Base-by-base conservation (phyloP, 2,797 vertebrate genomes). In the Enteromius argenteus region DNA sequence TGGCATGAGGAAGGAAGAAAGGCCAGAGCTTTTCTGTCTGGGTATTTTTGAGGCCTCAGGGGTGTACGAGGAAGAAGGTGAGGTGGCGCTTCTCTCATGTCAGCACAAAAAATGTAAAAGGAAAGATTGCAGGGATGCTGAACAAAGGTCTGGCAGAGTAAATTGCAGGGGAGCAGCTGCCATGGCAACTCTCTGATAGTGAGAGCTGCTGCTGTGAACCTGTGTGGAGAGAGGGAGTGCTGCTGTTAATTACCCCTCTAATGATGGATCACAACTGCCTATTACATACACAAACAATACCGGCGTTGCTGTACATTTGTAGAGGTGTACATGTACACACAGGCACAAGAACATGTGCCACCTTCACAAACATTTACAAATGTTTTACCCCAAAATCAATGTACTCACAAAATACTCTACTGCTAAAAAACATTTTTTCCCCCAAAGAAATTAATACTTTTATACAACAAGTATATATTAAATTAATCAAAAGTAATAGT, bases 101-200 rank as follows among this genome's bases (percentile, higher is more conserved):
- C 80, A 84, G 56, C 82, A 85, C 23, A 76, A 81, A 84, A 66
- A 67, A 83, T 32, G 66, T 79, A 14, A 81, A 76, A 46, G 71
- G 44, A 69, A 73, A 66, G 66, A 85, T 83, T 86, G 84, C 74
- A 83, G 77, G 79, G 84, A 85, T 75, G 75, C 73, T 81, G 87
- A 80, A 87, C 74, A 93, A 94, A 89, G 91, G 85, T 77, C 64
- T 44, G 79, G 86, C 80, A 88, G 89, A 90, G 86, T 84, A 88
- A 93, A 93, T 91, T 91, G 91, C 89, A 90, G 91, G 89, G 91
- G 89, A 93, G 85, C 84, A 3, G 92, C 92, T 94, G 86, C 92
- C 89, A 94, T 95, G 92, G 94, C 89, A 91, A 94, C 94, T 44
- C 81, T 81, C 86, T 76, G 83, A 83, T 79, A 73, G 72, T 66